Conservation (phyloP, 1,140 invertebrate genomes). For the Pinna nobilis region DNA sequence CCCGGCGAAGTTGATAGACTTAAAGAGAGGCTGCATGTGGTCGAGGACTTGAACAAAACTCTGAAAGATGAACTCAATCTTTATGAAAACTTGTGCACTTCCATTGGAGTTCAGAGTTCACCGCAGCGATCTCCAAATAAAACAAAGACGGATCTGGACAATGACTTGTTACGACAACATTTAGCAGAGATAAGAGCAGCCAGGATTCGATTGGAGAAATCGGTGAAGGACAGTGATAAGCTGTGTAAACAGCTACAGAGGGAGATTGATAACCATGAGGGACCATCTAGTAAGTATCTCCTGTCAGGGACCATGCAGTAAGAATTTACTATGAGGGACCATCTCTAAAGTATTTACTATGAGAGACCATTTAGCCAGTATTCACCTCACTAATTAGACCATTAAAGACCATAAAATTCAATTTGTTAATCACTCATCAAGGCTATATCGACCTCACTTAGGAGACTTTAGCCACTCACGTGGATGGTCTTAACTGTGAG, state of each 20-base stretch:
- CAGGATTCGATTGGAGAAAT: slow-evolving; percentile 70
- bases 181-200: slow-evolving; percentile 71
- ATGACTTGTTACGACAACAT: slow-evolving; percentile 63
- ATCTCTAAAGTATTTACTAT: too few relatives aligned
- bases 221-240: slow-evolving; percentile 69
- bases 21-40: slow-evolving; percentile 42
- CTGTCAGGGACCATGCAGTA: too few relatives aligned
- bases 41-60: slow-evolving; percentile 73
- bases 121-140: slow-evolving; percentile 39
- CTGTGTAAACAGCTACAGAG: slow-evolving; percentile 60
- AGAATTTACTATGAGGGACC: too few relatives aligned
- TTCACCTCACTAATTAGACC: too few relatives aligned
- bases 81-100: slow-evolving; percentile 56
- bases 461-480: too few relatives aligned
- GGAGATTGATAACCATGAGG: slow-evolving; percentile 19
- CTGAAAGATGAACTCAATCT: slow-evolving; percentile 71
- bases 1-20: slow-evolving; percentile 19
- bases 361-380: too few relatives aligned
- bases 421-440: too few relatives aligned
- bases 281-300: not conserved
- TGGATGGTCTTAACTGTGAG: too few relatives aligned
- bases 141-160: slow-evolving; percentile 39
- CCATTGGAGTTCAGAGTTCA: slow-evolving; percentile 52
- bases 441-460: too few relatives aligned
- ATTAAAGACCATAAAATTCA: too few relatives aligned